Percentiles rank a stretch among this genome's conserved stretches.
These are phyloP conservation scores for Lampris incognitus DNA, from an alignment of 2,113 vertebrate genomes.

Conservation along the genomic window DNA sequence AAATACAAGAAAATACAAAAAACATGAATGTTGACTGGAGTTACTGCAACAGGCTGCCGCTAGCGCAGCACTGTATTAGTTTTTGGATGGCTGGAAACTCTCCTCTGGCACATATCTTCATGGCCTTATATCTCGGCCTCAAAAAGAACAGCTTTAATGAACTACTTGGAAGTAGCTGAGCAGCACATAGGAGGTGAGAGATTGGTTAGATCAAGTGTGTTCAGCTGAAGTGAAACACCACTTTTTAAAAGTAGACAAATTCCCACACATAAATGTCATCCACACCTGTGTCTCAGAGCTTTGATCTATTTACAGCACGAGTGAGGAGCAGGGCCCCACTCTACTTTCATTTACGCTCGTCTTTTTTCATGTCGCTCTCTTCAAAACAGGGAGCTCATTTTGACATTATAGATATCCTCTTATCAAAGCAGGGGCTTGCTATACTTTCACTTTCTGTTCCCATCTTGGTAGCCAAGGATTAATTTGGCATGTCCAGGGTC, in stretches of 20 bases:
- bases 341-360: no score
- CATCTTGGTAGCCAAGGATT: not conserved
- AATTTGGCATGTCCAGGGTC: constrained; percentile 13
- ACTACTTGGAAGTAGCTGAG: not conserved
- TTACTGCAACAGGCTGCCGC: no score
- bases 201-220: constrained; percentile 47
- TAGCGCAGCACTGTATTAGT: not conserved
- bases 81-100: not conserved
- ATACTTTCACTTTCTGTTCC: constrained; percentile 1
- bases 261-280: not conserved
- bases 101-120: not conserved
- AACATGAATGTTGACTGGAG: no score
- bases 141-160: constrained; percentile 4
- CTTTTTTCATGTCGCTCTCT: no score
- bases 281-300: not conserved
- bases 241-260: not conserved
- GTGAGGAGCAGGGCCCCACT: not conserved
- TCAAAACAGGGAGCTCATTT: no score
- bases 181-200: not conserved
- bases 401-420: no score
- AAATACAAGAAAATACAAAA: no score
- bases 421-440: no score
- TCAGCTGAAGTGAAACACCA: constrained; percentile 33
- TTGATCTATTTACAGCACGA: not conserved
- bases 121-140: not conserved